Evolutionary conservation across 2,113 vertebrate species (phyloP), one percentile per base, ranked within the genome.

Genomic region (Hemicordylus capensis): DNA sequence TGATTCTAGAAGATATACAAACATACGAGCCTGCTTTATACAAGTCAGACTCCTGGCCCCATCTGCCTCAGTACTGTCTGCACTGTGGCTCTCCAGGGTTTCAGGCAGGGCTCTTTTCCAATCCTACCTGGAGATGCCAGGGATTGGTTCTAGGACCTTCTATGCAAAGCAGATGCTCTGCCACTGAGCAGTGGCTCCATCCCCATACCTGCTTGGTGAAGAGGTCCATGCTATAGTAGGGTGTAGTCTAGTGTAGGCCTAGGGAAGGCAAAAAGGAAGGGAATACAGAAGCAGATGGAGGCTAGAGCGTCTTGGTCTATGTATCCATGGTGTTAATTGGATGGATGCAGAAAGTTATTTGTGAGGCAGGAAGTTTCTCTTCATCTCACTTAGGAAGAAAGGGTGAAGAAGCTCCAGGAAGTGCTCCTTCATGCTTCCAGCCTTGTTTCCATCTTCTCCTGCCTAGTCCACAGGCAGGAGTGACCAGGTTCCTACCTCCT

Each of bases 401-500:
- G 17, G 12, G 58, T n/a, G 11, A 37, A 20, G 3, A 20, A 51
- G 26, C 34, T 4, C n/a, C 70, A 76, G 42, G n/a, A 31, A 46
- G 10, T 14, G 24, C 42, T 20, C 42, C 26, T 15, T 6, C 48
- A 67, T 67, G 22, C 37, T 54, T 5, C 17, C 28, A 76, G 73
- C 10, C 42, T 66, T 66, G 46, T 31, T 76, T 56, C 82, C 19
- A 42, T 56, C 44, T 31, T 26, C 15, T 46, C 26, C 22, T 11
- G 56, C 3, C 34, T 51, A 31, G 15, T 15, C 20, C 6, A 15
- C 0, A 0, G 56, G 20, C 0, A 0, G 22, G 39, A 0, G 1
- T n/a, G n/a, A n/a, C 10, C 31, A 70, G 79, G 42, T 82, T 81
- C 94, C 92, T 93, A 99, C 98, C 98, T 98, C 97, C 83, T 93